Base-by-base conservation (phyloP, 1,140 invertebrate species). In the Drepana arcuata region DNA sequence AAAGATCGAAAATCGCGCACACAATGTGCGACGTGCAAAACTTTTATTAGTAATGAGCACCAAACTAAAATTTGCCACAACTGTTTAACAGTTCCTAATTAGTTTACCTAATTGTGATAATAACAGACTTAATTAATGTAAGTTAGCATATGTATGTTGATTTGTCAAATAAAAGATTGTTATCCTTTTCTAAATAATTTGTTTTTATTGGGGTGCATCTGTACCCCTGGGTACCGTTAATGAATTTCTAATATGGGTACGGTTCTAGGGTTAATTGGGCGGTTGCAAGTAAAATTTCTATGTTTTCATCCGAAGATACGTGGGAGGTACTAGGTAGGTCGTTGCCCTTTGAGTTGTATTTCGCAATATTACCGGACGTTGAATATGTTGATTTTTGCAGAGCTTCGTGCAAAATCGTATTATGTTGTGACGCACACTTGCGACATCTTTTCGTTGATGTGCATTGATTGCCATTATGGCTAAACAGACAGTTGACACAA, bases 261-360 rank as follows among this genome's bases (percentile, higher is more conserved):
- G 35, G 27, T 37, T 37, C 35, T 37, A 37, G 35, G 35, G 26
- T 39, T 37, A 37, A n/a, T n/a, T n/a, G n/a, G n/a, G n/a, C n/a
- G n/a, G n/a, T n/a, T n/a, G n/a, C n/a, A n/a, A n/a, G n/a, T n/a
- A n/a, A n/a, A n/a, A n/a, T n/a, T n/a, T n/a, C n/a, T n/a, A n/a
- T n/a, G n/a, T n/a, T n/a, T n/a, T n/a, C n/a, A n/a, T n/a, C n/a
- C n/a, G n/a, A n/a, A n/a, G n/a, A n/a, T n/a, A n/a, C n/a, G n/a
- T n/a, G n/a, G n/a, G n/a, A n/a, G n/a, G n/a, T n/a, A n/a, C n/a
- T n/a, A n/a, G n/a, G n/a, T n/a, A n/a, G n/a, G n/a, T n/a, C n/a
- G n/a, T n/a, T n/a, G n/a, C n/a, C n/a, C n/a, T n/a, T n/a, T n/a
- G n/a, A n/a, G n/a, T n/a, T n/a, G n/a, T n/a, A n/a, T n/a, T n/a